A percentile compares a stretch with the other conserved stretches of the same genome.
These are phyloP conservation scores for Rhodeus uyekii DNA, from an alignment of 2,797 vertebrate species.

Conservation along the genomic window DNA sequence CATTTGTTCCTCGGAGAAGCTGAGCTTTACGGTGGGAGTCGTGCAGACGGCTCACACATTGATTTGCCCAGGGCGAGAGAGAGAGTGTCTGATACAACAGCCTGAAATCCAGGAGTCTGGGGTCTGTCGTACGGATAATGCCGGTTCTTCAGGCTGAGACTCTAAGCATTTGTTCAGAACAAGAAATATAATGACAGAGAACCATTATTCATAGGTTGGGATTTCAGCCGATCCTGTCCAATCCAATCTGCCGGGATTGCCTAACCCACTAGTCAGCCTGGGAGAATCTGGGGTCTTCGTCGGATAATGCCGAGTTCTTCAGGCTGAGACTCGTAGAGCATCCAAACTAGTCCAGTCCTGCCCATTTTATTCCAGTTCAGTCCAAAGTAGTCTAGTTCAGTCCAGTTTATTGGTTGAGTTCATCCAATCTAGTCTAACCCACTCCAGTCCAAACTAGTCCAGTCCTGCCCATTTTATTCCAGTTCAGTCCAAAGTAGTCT, in stretches of 20 bases:
- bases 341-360: neutral
- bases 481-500: neutral
- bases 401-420: neutral
- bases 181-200: neutral
- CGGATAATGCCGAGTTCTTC: too few species aligned
- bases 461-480: neutral
- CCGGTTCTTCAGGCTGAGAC: neutral
- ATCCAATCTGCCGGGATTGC: too few species aligned
- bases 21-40: neutral
- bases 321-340: too few species aligned
- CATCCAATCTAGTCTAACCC: neutral
- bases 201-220: neutral
- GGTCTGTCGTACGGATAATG: neutral
- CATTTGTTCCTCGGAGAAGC: slow-evolving; percentile 6
- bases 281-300: too few species aligned
- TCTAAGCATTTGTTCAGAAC: neutral
- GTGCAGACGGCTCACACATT: neutral
- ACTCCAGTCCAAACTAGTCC: neutral
- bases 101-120: slow-evolving; percentile 1
- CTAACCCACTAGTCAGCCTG: too few species aligned
- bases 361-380: neutral
- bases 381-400: neutral
- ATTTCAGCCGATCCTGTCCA: too few species aligned
- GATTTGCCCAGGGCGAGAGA: slow-evolving; percentile 7
- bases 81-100: neutral